Evolutionary conservation across 1,140 invertebrate genomes (phyloP), one percentile per base, ranked within the genome.

Genomic region (Hyphantria cunea): DNA sequence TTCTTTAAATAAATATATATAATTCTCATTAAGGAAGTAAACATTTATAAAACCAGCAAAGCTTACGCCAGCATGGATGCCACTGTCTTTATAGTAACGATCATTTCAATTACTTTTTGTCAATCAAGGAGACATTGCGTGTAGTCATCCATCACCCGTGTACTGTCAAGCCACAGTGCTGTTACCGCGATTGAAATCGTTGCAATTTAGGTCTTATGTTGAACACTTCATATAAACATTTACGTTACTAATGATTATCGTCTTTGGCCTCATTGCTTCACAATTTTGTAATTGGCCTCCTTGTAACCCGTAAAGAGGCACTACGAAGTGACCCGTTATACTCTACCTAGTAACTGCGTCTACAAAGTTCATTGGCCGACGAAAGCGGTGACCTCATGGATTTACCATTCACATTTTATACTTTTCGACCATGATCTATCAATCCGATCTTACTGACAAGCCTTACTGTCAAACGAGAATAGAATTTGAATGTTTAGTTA

Each of bases 321-420:
- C 65, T 67, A 64, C 63, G 54, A 59, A 66, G 68, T 65, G 72
- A 45, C 67, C 84, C 86, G 86, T 87, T 89, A 89, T 77, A 72
- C 64, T 78, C 69, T 76, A 78, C 81, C 64, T 79, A 78, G 82
- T 73, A 84, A 83, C 68, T 70, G 73, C 68, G 68, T 51, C 50
- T 55, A 48, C 42, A 68, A 80, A 77, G 86, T 87, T 89, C 83
- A 83, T 84, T 71, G 86, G 55, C 86, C 84, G 84, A 74, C 76
- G 67, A 80, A 82, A 86, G 84, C 75, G 79, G 61, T 79, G 78
- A 84, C 76, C 78, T 82, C 79, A 80, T 82, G 79, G 76, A 84
- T 89, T 87, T 70, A 76, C 76, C 65, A 80, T 80, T 86, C 81
- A 82, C 86, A 71, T 86, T 89, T 85, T 76, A 87, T 89, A 79